phyloP scores from a whole-genome alignment of 2,113 vertebrate species.

The Sceloporus tristichus region DNA sequence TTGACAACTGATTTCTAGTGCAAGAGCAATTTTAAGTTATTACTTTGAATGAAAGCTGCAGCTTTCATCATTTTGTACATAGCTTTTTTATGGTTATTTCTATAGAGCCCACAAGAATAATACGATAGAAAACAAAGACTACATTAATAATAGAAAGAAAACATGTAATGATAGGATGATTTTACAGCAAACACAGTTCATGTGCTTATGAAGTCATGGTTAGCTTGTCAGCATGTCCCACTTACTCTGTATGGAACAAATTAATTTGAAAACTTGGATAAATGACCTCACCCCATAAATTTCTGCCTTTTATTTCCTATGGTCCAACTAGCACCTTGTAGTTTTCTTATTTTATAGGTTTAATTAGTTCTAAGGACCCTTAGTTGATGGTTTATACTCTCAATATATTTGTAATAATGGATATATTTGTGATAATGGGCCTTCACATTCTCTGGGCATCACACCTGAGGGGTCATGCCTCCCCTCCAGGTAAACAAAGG shows the following conservation, averaged over 20 bases:
- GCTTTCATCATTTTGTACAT: not conserved
- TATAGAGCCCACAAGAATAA: not conserved
- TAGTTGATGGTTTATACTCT: constrained; percentile 42
- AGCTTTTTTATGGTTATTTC: not conserved
- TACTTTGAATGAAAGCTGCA: not conserved
- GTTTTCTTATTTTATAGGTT: constrained; percentile 32
- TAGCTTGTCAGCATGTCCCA: not conserved
- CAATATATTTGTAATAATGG: not conserved
- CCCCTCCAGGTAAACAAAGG: no score
- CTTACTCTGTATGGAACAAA: not conserved
- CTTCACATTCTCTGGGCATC: no score
- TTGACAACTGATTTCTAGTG: not conserved
- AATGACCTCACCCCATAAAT: not conserved
- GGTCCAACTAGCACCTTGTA: constrained; percentile 11
- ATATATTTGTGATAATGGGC: constrained; percentile 13
- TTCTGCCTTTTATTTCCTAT: constrained; percentile 31
- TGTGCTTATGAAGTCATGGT: not conserved
- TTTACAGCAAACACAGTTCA: not conserved
- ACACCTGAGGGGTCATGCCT: no score
- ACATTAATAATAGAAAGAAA: constrained; percentile 13
- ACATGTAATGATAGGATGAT: not conserved
- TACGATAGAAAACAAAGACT: not conserved
- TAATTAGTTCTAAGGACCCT: constrained; percentile 31
- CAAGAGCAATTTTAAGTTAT: not conserved
- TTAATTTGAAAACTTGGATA: not conserved